These are phyloP conservation scores for Gymnarchus niloticus DNA, from an alignment of 2,113 vertebrate species.

Conservation along the genomic window DNA sequence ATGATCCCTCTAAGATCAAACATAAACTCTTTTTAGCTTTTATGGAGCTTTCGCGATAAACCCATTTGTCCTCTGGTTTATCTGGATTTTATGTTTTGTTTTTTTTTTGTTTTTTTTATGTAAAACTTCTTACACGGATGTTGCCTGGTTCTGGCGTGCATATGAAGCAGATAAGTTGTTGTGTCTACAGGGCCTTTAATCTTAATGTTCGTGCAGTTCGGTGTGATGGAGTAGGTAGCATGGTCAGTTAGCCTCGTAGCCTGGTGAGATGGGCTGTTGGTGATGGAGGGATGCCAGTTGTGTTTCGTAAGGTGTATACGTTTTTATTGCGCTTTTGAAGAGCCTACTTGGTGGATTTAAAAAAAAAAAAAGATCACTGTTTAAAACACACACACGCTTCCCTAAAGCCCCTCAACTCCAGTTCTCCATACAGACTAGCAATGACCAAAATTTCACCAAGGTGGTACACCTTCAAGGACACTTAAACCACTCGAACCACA, in stretches of 20 bases:
- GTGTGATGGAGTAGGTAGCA: not conserved
- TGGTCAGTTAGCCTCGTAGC: not conserved
- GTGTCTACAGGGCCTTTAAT: not conserved
- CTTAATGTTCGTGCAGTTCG: not conserved
- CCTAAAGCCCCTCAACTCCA: not conserved
- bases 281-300: not conserved
- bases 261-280: not conserved
- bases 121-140: not conserved
- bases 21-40: not conserved
- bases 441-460: constrained; percentile 8
- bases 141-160: not conserved
- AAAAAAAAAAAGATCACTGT: not conserved
- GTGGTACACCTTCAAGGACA: constrained; percentile 7
- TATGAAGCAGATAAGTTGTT: not conserved
- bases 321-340: no score
- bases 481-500: not conserved
- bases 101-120: no score
- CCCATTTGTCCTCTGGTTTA: not conserved
- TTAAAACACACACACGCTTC: not conserved
- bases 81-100: not conserved
- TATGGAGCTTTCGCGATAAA: not conserved
- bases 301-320: not conserved
- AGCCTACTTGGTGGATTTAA: no score
- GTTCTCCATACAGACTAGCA: constrained; percentile 6
- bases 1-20: not conserved